phyloP scores from a whole-genome alignment of 2,888 invertebrate species.

The Dicranocentrus wangi region DNA sequence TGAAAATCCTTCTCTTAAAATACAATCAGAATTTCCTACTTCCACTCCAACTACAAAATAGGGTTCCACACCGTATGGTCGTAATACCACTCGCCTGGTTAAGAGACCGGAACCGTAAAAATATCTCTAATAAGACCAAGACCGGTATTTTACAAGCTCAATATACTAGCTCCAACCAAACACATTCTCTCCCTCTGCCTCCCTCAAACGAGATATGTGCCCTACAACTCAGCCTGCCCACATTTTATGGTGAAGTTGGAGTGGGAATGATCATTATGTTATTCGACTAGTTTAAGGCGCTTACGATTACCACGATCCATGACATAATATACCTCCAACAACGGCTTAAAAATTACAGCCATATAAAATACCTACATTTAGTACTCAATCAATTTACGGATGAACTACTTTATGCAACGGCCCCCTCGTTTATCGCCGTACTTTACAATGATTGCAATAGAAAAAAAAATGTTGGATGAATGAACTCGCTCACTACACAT shows the following conservation, averaged over 20 bases:
- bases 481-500: not conserved
- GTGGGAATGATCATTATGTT: not conserved
- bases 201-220: slow-evolving; percentile 39
- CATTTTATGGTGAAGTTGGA: slow-evolving; percentile 26
- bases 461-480: slow-evolving; percentile 22
- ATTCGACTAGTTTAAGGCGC: slow-evolving; percentile 13
- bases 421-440: slow-evolving; percentile 54
- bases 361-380: slow-evolving; percentile 37
- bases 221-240: slow-evolving; percentile 41
- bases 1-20: not conserved
- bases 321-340: slow-evolving; percentile 6
- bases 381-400: slow-evolving; percentile 61
- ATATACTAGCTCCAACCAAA: not conserved
- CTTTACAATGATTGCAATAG: not conserved
- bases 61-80: not conserved
- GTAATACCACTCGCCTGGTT: slow-evolving; percentile 21
- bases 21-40: not conserved
- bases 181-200: slow-evolving; percentile 17
- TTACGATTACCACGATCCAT: slow-evolving; percentile 52
- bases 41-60: not conserved
- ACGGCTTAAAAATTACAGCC: slow-evolving; percentile 25
- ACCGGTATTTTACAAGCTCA: slow-evolving; percentile 39
- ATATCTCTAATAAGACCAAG: slow-evolving; percentile 51
- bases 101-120: slow-evolving; percentile 57
- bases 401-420: slow-evolving; percentile 42